Percentiles rank a stretch among this genome's conserved stretches.
Conservation (phyloP, 2,888 invertebrate genomes). For the Clistopyga incitator region DNA sequence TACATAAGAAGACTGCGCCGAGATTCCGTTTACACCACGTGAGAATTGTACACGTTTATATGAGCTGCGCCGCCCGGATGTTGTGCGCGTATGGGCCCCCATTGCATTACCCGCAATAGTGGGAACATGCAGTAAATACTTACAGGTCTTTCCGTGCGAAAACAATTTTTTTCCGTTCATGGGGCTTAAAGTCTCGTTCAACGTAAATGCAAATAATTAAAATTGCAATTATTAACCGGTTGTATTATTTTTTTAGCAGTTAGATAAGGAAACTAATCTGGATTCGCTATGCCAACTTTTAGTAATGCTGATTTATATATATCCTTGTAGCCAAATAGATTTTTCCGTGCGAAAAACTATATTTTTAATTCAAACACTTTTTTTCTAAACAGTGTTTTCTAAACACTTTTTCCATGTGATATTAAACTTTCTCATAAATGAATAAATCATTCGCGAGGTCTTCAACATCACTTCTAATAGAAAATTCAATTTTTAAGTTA, state of each 20-base stretch:
- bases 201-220: no score
- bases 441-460: no score
- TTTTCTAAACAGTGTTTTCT: no score
- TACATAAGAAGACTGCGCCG: conserved; percentile 61
- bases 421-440: no score
- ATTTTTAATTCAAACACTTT: no score
- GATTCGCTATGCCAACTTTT: not conserved
- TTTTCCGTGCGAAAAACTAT: no score
- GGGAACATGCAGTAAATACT: conserved; percentile 37
- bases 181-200: not conserved
- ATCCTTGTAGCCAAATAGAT: no score
- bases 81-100: conserved; percentile 46
- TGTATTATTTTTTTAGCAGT: not conserved
- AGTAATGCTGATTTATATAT: no score
- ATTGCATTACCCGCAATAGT: conserved; percentile 61
- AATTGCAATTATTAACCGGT: no score
- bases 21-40: conserved; percentile 68
- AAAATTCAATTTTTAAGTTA: no score
- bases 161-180: not conserved
- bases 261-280: not conserved
- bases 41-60: conserved; percentile 66
- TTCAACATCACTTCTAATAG: no score
- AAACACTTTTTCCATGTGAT: no score
- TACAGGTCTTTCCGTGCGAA: conserved; percentile 1
- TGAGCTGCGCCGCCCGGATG: conserved; percentile 27